Evolutionary conservation across 2,797 vertebrate genomes (phyloP), one percentile per base, ranked within the genome.

Genomic region (Peromyscus eremicus): DNA sequence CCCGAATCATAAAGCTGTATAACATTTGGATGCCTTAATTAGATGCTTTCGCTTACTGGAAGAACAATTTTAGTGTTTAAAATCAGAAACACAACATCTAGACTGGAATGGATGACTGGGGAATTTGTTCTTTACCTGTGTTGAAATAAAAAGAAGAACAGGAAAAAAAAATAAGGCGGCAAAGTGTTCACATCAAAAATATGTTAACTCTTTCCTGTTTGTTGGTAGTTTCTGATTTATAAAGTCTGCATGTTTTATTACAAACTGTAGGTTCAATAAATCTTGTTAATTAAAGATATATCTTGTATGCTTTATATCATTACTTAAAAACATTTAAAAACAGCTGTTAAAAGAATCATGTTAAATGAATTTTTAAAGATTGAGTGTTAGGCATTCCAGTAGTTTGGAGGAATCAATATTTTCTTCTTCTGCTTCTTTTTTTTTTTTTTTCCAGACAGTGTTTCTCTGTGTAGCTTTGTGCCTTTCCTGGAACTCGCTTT

Each of bases 21-120:
- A 94, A 95, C 43, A 97, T 95, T 95, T 97, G 75, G 64, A 97
- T n/a, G 37, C 66, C 37, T 97, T 97, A 97, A 97, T 98, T 95
- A 96, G 86, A 94, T 95, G 55, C 6, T 92, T 62, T 34, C 94
- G 11, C 64, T 95, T 96, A 85, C 88, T 96, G 37, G 23, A 96
- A 70, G 57, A 85, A 97, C 4, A 64, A 16, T 75, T 90, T 98
- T 94, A 64, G 89, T 94, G 32, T 62, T 97, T 91, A 89, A 92
- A 91, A 97, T 83, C 93, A 8, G 66, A 89, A 91, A 5, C 17
- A 94, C 86, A 95, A 57, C 32, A 92, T 29, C 16, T 92, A 68
- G 16, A 6, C 9, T 29, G 71, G 89, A 97, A 91, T 52, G 40
- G 57, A 86, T 80, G 23, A 57, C 21, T 83, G 12, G 43, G 34